phyloP scores from a whole-genome alignment of 2,113 vertebrate species.

The Porphyrio hochstetteri region DNA sequence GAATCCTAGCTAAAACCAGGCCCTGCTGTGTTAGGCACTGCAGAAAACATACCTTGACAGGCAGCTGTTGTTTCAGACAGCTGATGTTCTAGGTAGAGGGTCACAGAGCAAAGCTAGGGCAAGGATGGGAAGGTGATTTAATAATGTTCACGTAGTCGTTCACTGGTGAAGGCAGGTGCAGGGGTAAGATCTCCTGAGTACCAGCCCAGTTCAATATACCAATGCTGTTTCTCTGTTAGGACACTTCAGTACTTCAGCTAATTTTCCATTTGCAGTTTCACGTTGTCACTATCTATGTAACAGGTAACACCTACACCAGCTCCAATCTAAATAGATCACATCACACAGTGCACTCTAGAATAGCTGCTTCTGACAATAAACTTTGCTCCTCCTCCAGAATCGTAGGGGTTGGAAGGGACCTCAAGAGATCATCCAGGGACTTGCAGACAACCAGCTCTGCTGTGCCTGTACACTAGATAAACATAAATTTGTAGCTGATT shows the following conservation, averaged over 20 bases:
- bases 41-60: background rate
- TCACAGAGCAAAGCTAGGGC: background rate
- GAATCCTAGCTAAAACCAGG: background rate
- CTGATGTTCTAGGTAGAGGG: background rate
- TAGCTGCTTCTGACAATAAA: background rate
- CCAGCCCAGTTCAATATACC: background rate
- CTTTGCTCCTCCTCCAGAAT: background rate
- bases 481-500: background rate
- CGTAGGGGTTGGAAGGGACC: no score
- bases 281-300: background rate
- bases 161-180: background rate
- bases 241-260: background rate
- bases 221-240: rapidly evolving
- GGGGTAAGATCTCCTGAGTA: background rate
- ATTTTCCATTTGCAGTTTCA: background rate
- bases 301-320: background rate
- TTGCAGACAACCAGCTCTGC: background rate
- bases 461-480: background rate
- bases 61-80: background rate
- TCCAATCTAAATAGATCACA: background rate
- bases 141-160: background rate
- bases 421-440: background rate
- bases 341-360: background rate
- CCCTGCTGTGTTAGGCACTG: background rate
- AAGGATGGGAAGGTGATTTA: background rate